Evolutionary conservation across 2,113 vertebrate species (phyloP), one percentile per base, ranked within the genome.

Genomic region (Danionella cerebrum): DNA sequence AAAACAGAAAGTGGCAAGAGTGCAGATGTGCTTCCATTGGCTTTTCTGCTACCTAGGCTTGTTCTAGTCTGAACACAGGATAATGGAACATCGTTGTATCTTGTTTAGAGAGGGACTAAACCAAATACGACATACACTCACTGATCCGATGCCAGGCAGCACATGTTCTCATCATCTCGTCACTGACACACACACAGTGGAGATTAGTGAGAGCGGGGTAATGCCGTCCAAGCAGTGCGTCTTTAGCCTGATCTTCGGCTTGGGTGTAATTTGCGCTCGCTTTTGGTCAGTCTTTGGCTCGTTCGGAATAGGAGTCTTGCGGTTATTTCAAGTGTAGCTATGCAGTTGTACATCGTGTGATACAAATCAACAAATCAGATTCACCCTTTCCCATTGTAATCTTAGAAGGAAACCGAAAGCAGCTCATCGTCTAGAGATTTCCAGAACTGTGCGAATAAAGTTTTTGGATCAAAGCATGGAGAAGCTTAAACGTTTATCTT

Each of bases 71-170:
- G 18, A 45, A 21, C 44, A 35, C 47, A 58, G 80, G 77, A 84
- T 85, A 82, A 84, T 85, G 82, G 78, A 85, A 85, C 79, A 76
- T 74, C 84, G 80, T 87, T 82, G 81, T 83, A 84, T 86, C 80
- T 84, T 82, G 82, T 84, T 84, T 79, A 82, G 82, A 83, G 80
- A 80, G 76, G 39, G 27, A 74, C 82, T 83, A 85, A 85, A 86
- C 80, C 75, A 11, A 67, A n/a, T 70, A 71, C 74, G 81, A 87
- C 79, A 82, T 82, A 74, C 71, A 83, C 72, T 79, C 82, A 83
- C 79, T 82, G 82, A 88, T 86, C 79, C 80, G 76, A 81, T 83
- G 82, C 81, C 80, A 82, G 77, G 67, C 65, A 44, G 62, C 78
- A 84, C 77, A 80, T 82, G 78, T 83, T 82, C 82, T 81, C 80